These are phyloP conservation scores for Hepsetus odoe DNA, from an alignment of 2,113 vertebrate species.

Conservation along the genomic window DNA sequence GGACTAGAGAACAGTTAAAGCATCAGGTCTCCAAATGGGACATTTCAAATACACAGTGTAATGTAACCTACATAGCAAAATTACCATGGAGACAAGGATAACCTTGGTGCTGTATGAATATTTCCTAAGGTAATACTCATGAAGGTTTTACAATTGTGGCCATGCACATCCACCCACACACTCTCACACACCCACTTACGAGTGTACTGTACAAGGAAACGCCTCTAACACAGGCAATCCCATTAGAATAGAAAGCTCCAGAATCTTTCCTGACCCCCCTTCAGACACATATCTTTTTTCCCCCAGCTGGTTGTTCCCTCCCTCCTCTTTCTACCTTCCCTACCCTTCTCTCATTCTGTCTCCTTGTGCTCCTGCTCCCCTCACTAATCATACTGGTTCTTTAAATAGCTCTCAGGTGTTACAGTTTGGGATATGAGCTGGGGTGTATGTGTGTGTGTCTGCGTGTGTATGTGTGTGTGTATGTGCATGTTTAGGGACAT, in stretches of 20 bases:
- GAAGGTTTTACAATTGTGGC: constrained; percentile 3
- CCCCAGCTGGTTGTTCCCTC: neutral
- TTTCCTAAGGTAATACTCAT: neutral
- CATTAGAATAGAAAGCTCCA: constrained; percentile 36
- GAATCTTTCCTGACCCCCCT: constrained; percentile 8
- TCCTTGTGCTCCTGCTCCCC: constrained; percentile 7
- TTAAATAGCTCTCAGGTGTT: constrained; percentile 56
- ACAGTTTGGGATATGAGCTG: constrained; percentile 45
- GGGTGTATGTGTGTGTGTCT: constrained; percentile 23
- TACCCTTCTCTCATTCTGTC: neutral
- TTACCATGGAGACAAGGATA: neutral
- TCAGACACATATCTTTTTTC: neutral
- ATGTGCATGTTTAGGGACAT: constrained; percentile 25
- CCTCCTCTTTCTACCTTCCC: constrained; percentile 8
- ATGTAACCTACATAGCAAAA: neutral
- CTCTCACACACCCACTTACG: neutral
- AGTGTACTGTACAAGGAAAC: neutral
- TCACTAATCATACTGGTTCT: constrained; percentile 46
- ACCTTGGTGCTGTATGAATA: constrained; percentile 17
- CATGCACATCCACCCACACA: neutral
- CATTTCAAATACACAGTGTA: neutral
- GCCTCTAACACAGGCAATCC: neutral
- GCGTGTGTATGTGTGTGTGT: constrained; percentile 26
- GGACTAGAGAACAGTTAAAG: constrained; percentile 12
- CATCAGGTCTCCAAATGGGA: neutral